phyloP scores from a whole-genome alignment of 1,140 invertebrate genomes.

The Babylonia areolata region DNA sequence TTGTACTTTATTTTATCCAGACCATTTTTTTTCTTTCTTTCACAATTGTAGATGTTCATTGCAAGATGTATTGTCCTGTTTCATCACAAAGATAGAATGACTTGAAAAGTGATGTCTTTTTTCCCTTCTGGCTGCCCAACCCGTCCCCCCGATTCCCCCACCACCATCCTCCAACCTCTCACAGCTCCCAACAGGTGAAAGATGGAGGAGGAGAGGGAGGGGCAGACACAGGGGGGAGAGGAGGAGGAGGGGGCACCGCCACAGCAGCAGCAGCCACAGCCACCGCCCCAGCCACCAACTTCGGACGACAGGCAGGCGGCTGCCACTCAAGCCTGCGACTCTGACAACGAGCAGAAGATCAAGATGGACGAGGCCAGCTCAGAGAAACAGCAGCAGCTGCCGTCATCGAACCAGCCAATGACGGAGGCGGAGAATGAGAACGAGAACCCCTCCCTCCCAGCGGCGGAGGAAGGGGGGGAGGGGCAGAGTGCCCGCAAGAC shows the following conservation, averaged over 20 bases:
- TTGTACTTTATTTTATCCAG: background rate
- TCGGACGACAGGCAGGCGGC: background rate
- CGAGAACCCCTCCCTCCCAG: background rate
- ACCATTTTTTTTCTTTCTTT: background rate
- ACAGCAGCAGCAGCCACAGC: no score
- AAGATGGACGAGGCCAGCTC: slow-evolving; percentile 43
- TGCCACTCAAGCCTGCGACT: slow-evolving; percentile 15
- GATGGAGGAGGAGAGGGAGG: slow-evolving; percentile 10
- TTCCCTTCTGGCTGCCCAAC: background rate
- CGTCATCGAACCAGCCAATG: background rate
- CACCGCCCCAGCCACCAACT: background rate
- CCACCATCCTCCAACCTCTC: background rate
- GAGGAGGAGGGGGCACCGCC: background rate
- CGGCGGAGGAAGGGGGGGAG: slow-evolving; percentile 5
- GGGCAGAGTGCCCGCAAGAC: slow-evolving; percentile 21
- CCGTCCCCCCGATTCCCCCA: background rate
- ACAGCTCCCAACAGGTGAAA: background rate
- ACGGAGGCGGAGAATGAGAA: slow-evolving; percentile 21
- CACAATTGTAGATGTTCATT: background rate
- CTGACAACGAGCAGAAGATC: slow-evolving; percentile 50
- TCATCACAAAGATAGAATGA: background rate
- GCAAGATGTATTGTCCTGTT: background rate
- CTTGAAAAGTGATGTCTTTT: background rate
- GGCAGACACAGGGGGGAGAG: background rate
- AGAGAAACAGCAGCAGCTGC: slow-evolving; percentile 47